These are phyloP conservation scores for Cristatella mucedo DNA, from an alignment of 2,888 invertebrate species.

Conservation along the genomic window DNA sequence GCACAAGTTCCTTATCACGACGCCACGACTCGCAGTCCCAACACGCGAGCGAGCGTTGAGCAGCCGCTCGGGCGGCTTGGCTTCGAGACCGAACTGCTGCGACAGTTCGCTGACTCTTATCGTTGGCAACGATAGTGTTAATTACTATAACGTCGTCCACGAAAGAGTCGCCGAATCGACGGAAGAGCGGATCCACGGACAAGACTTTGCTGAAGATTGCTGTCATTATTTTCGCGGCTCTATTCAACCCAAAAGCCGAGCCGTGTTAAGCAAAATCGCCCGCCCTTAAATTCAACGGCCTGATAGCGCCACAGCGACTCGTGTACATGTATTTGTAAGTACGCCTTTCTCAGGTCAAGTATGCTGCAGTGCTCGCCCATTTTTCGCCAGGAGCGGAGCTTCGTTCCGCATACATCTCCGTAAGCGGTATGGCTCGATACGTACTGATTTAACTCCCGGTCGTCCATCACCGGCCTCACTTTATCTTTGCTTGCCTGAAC, in stretches of 20 bases:
- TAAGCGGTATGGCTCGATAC: slow-evolving; percentile 6
- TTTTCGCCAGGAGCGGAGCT: slow-evolving; percentile 6
- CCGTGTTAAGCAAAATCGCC: slow-evolving; percentile 4
- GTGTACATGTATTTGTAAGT: slow-evolving; percentile 1
- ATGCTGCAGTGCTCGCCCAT: slow-evolving; percentile 1
- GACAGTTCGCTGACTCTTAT: no score
- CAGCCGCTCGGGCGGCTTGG: no score
- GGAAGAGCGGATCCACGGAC: not conserved
- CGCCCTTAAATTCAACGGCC: slow-evolving; percentile 1
- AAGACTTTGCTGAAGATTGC: slow-evolving; percentile 7
- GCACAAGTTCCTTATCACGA: not conserved
- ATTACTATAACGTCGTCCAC: slow-evolving; percentile 2
- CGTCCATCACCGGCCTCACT: slow-evolving; percentile 10
- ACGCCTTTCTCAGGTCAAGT: slow-evolving; percentile 4
- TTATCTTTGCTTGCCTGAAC: slow-evolving; percentile 3
- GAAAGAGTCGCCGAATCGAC: slow-evolving; percentile 1
- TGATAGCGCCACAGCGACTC: slow-evolving; percentile 1
- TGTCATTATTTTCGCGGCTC: slow-evolving; percentile 9
- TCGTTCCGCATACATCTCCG: slow-evolving; percentile 8
- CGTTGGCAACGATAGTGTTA: not conserved
- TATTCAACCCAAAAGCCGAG: slow-evolving; percentile 10
- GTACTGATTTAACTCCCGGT: slow-evolving; percentile 8
- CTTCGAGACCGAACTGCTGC: no score
- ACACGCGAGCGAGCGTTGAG: slow-evolving; percentile 7
- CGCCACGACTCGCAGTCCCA: slow-evolving; percentile 7